Conservation (phyloP, 2,888 invertebrate species). For the Cylloceria caligata region DNA sequence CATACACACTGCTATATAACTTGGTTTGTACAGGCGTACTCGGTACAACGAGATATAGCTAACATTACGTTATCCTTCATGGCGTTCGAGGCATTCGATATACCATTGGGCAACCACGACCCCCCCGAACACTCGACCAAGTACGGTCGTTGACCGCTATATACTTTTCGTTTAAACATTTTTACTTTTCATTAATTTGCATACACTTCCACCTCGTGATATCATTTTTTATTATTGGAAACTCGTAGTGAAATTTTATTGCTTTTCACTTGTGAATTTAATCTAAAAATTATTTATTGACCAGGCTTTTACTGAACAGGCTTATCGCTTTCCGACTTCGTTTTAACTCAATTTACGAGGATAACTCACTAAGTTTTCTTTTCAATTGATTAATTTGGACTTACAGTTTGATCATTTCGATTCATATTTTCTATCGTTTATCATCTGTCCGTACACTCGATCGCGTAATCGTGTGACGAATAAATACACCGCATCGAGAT, state of each 20-base stretch:
- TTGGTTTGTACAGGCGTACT: not conserved
- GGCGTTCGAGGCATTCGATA: constrained; percentile 52
- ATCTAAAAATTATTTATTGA: not conserved
- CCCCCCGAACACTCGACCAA: constrained; percentile 49
- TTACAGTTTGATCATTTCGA: no score
- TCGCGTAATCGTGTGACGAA: no score
- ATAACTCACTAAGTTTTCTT: no score
- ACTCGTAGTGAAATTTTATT: constrained; percentile 1
- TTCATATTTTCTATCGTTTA: no score
- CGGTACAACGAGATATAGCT: constrained; percentile 34
- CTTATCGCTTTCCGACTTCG: no score
- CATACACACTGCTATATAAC: not conserved
- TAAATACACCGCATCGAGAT: no score
- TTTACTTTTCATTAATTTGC: not conserved
- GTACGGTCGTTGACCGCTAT: constrained; percentile 62
- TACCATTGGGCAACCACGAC: constrained; percentile 51
- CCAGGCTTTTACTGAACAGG: not conserved
- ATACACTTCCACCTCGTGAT: not conserved
- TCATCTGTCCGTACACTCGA: no score
- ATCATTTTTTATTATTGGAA: not conserved
- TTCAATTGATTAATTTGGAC: no score
- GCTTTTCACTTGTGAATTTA: not conserved
- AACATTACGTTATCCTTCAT: constrained; percentile 39
- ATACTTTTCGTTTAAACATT: constrained; percentile 10
- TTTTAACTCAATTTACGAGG: no score